Percentiles rank a stretch among this genome's conserved stretches.
phyloP scores from a whole-genome alignment of 2,797 vertebrate genomes.

The Tenualosa thibaudeaui region DNA sequence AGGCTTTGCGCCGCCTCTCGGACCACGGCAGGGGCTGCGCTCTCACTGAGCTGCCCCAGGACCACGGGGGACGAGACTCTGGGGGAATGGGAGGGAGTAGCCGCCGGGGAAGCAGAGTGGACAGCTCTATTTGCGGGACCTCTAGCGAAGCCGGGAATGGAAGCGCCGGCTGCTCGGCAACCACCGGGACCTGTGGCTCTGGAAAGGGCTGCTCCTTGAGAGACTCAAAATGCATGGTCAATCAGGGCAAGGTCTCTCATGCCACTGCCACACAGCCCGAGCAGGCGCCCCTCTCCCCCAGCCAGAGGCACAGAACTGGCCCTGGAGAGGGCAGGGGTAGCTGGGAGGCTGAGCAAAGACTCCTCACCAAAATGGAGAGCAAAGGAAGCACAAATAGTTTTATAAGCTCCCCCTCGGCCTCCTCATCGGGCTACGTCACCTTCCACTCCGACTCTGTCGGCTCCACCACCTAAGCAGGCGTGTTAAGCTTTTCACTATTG shows the following conservation, averaged over 20 bases:
- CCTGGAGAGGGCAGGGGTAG: conserved; percentile 61
- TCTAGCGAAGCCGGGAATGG: conserved; percentile 50
- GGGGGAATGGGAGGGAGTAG: conserved; percentile 27
- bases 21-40: conserved; percentile 65
- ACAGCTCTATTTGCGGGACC: conserved; percentile 5
- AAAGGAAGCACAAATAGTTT: conserved; percentile 87
- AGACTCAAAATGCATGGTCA: background rate
- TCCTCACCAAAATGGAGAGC: conserved; percentile 67
- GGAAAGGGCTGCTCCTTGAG: conserved; percentile 34
- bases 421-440: conserved; percentile 82
- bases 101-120: conserved; percentile 55
- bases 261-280: conserved; percentile 36
- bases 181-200: conserved; percentile 54
- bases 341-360: conserved; percentile 71
- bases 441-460: conserved; percentile 85
- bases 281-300: background rate
- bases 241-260: background rate
- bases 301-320: conserved; percentile 63
- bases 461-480: conserved; percentile 72
- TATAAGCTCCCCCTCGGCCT: conserved; percentile 80
- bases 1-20: conserved; percentile 72
- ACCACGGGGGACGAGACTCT: conserved; percentile 22
- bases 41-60: conserved; percentile 42
- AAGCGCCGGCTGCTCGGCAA: conserved; percentile 23
- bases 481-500: background rate